Percentiles rank a stretch among this genome's conserved stretches.
Evolutionary conservation across 2,888 invertebrate genomes (phyloP).

Genomic region (Alcis repandata): DNA sequence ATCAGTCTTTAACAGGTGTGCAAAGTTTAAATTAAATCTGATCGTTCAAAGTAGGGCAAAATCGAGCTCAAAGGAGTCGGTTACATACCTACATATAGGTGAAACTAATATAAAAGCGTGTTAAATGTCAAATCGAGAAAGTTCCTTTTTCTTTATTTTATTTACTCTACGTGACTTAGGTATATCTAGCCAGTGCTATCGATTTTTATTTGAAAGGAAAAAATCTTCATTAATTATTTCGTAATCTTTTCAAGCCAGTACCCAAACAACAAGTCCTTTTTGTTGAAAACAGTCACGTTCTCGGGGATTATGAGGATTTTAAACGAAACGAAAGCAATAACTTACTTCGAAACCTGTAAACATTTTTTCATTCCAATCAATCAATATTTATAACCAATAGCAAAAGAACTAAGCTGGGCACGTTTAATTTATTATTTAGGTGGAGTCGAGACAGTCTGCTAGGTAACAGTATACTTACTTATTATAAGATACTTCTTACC

Average conservation of each 20-base stretch:
- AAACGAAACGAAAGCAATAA: constrained; percentile 32
- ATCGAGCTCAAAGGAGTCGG: too few species aligned
- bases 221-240: neutral
- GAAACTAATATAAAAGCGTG: too few species aligned
- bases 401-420: constrained; percentile 1
- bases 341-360: constrained; percentile 19
- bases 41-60: too few species aligned
- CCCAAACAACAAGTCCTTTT: constrained; percentile 7
- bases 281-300: constrained; percentile 39
- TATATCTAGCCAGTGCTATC: too few species aligned
- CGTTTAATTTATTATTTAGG: constrained; percentile 6
- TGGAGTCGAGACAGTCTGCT: neutral
- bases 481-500: neutral
- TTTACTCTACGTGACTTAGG: too few species aligned
- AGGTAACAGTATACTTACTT: neutral
- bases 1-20: too few species aligned
- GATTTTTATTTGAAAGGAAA: neutral
- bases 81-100: too few species aligned
- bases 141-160: too few species aligned
- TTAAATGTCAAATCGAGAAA: too few species aligned
- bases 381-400: constrained; percentile 28
- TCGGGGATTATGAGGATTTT: constrained; percentile 28
- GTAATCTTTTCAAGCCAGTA: constrained; percentile 6
- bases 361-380: constrained; percentile 22
- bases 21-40: too few species aligned